A percentile compares a stretch with the other conserved stretches of the same genome.
Conservation (phyloP, 2,113 vertebrate genomes). For the Salminus brasiliensis region DNA sequence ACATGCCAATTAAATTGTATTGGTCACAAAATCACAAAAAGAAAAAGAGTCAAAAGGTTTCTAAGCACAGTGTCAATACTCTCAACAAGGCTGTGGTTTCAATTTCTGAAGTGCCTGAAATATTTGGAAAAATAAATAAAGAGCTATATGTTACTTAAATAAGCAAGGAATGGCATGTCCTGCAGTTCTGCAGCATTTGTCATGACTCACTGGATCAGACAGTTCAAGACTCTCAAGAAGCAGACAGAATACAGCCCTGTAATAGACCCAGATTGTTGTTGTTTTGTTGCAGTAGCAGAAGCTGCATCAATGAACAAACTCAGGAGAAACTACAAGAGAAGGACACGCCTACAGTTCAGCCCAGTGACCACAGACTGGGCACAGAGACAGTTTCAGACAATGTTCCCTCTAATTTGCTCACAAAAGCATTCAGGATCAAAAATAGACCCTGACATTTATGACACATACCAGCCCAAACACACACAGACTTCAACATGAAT, state of each 20-base stretch:
- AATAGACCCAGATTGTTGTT: background rate
- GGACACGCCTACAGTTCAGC: background rate
- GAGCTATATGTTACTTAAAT: background rate
- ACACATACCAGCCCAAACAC: conserved; percentile 6
- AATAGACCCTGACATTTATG: conserved; percentile 2
- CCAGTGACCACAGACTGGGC: background rate
- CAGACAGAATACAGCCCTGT: background rate
- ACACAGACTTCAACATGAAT: background rate
- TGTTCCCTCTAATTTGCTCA: background rate
- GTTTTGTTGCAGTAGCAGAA: background rate
- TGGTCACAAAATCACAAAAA: too few species aligned
- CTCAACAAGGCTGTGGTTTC: background rate
- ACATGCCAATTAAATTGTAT: too few species aligned
- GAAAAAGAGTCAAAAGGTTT: background rate
- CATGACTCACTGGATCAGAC: background rate
- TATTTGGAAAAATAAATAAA: background rate
- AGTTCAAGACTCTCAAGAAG: background rate
- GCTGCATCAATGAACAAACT: background rate
- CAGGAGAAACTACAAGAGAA: background rate
- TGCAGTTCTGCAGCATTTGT: background rate
- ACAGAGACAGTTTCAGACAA: background rate
- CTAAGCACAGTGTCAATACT: background rate
- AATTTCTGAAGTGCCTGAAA: background rate
- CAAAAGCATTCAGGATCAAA: conserved; percentile 19
- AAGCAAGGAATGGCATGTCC: background rate